Evolutionary conservation across 2,888 invertebrate species (phyloP).

Genomic region (Microplitis manilae): DNA sequence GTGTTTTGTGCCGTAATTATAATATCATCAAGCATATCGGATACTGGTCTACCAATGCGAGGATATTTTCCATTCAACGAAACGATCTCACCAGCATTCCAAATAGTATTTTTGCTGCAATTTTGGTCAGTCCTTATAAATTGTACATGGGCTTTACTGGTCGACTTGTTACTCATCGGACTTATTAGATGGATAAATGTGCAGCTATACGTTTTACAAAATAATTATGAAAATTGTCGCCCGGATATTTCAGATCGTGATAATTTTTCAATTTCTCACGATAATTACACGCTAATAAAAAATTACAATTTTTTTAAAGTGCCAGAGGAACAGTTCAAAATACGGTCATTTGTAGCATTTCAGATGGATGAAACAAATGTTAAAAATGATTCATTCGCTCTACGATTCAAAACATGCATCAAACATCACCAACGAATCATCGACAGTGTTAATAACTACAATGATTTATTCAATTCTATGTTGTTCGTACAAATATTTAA

Average conservation of each 20-base stretch:
- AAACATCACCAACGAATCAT: neutral
- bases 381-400: slow-evolving; percentile 42
- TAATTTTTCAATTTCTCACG: neutral
- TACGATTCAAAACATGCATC: neutral
- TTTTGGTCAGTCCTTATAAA: slow-evolving; percentile 54
- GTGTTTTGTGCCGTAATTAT: neutral
- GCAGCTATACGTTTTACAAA: slow-evolving; percentile 53
- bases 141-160: neutral
- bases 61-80: no score
- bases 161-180: slow-evolving; percentile 50
- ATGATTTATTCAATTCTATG: neutral
- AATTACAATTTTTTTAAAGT: neutral
- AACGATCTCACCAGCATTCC: no score
- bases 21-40: neutral
- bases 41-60: neutral
- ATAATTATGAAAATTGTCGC: slow-evolving; percentile 54
- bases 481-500: neutral
- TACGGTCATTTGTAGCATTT: slow-evolving; percentile 8
- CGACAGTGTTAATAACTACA: neutral
- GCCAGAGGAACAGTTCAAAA: neutral
- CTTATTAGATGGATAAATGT: slow-evolving; percentile 54
- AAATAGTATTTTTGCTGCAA: slow-evolving; percentile 48
- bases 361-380: slow-evolving; percentile 40
- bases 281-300: neutral
- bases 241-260: neutral